Evolutionary conservation across 2,113 vertebrate genomes (phyloP).

Genomic region (Megalops atlanticus): DNA sequence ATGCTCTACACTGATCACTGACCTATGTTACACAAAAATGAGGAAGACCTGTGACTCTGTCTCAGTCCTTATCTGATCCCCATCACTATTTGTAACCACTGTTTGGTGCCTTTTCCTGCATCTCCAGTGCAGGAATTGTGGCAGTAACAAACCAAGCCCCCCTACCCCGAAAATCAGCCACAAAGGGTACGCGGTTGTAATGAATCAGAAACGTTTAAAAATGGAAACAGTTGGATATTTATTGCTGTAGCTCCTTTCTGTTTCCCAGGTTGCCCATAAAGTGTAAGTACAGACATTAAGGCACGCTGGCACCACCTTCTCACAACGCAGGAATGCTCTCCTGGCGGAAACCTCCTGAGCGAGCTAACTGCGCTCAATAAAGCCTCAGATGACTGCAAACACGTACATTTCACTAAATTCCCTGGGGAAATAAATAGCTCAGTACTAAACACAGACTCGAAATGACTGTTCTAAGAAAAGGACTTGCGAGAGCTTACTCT

Average conservation of each 20-base stretch:
- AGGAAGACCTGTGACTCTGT: neutral
- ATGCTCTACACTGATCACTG: neutral
- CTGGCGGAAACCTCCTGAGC: conserved; percentile 40
- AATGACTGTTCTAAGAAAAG: neutral
- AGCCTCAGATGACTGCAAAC: conserved; percentile 13
- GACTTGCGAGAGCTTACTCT: neutral
- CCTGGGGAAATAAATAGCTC: neutral
- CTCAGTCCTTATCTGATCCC: too few species aligned
- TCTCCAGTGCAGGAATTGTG: neutral
- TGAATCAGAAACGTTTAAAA: conserved; percentile 6
- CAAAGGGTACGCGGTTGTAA: conserved; percentile 2
- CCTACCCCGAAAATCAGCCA: neutral
- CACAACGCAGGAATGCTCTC: conserved; percentile 44
- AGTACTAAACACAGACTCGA: neutral
- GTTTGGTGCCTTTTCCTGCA: neutral
- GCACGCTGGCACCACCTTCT: conserved; percentile 38
- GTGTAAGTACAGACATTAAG: conserved; percentile 42
- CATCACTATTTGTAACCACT: too few species aligned
- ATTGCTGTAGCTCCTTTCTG: conserved; percentile 16
- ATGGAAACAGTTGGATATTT: conserved; percentile 31
- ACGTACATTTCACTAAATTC: conserved; percentile 10
- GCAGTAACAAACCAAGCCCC: neutral
- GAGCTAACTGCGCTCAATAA: conserved; percentile 42
- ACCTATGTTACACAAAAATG: neutral
- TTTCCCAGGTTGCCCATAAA: conserved; percentile 42